Conservation (phyloP, 2,797 vertebrate genomes). For the Myotis pilosus region DNA sequence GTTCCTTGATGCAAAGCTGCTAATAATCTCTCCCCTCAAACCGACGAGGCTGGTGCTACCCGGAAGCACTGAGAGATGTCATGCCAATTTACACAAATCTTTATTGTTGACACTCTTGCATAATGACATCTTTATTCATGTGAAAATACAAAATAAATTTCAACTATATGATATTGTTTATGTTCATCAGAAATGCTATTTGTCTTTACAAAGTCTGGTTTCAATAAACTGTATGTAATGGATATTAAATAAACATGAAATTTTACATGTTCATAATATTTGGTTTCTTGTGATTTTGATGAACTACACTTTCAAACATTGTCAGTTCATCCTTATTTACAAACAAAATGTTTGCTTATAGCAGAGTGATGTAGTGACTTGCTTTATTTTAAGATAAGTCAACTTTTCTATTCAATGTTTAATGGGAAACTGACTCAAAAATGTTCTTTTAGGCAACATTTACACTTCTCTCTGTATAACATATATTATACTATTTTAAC, state of each 20-base stretch:
- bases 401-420: conserved; percentile 72
- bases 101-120: conserved; percentile 62
- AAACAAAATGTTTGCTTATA: conserved; percentile 62
- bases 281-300: conserved; percentile 78
- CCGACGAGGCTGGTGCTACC: neutral
- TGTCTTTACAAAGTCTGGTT: conserved; percentile 75
- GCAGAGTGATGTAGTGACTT: conserved; percentile 58
- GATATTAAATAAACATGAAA: conserved; percentile 79
- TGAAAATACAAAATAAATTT: conserved; percentile 70
- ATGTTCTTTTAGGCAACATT: conserved; percentile 65
- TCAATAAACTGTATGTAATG: conserved; percentile 72
- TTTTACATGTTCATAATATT: conserved; percentile 76
- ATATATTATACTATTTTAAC: conserved; percentile 59
- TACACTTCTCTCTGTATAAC: conserved; percentile 59
- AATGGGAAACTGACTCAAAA: conserved; percentile 72
- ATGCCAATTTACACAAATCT: conserved; percentile 50
- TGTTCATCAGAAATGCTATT: conserved; percentile 75
- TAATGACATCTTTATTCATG: conserved; percentile 74
- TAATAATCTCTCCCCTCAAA: neutral
- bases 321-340: conserved; percentile 75
- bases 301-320: conserved; percentile 72
- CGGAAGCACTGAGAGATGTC: neutral
- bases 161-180: conserved; percentile 73
- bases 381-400: conserved; percentile 73
- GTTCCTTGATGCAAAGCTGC: neutral